phyloP scores from a whole-genome alignment of 2,888 invertebrate genomes.

The Melinaea marsaeus region DNA sequence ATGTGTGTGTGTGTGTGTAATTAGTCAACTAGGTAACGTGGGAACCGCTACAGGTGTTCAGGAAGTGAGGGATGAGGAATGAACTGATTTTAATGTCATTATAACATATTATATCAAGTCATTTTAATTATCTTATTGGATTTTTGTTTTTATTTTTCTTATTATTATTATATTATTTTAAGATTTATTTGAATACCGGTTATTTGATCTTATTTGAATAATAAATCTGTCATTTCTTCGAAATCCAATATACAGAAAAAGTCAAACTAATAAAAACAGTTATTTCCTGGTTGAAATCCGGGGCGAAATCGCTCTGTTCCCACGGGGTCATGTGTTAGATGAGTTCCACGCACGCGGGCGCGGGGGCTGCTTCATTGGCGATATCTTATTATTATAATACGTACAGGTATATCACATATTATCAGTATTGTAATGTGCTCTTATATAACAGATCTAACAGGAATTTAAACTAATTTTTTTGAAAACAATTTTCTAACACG shows the following conservation, averaged over 20 bases:
- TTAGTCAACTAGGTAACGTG: too few species aligned
- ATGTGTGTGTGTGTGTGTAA: too few species aligned
- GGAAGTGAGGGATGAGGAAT: too few species aligned
- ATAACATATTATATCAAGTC: too few species aligned
- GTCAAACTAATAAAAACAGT: constrained; percentile 44
- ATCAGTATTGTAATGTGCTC: neutral
- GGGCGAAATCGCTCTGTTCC: constrained; percentile 53
- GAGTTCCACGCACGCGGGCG: constrained; percentile 43
- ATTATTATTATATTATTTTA: neutral
- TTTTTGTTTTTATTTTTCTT: neutral
- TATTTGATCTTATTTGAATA: neutral
- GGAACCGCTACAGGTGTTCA: too few species aligned
- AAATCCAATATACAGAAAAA: constrained; percentile 18
- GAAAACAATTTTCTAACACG: too few species aligned
- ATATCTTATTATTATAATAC: constrained; percentile 11
- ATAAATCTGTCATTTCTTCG: neutral
- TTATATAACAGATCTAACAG: too few species aligned
- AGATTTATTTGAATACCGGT: too few species aligned
- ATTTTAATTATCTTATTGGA: too few species aligned
- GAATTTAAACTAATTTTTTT: too few species aligned
- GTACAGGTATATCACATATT: neutral
- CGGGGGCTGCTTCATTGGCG: constrained; percentile 27
- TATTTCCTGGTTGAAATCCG: constrained; percentile 48
- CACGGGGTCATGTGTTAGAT: constrained; percentile 57
- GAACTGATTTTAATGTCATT: too few species aligned